Conservation (phyloP, 2,113 vertebrate species). For the Cettia cetti region DNA sequence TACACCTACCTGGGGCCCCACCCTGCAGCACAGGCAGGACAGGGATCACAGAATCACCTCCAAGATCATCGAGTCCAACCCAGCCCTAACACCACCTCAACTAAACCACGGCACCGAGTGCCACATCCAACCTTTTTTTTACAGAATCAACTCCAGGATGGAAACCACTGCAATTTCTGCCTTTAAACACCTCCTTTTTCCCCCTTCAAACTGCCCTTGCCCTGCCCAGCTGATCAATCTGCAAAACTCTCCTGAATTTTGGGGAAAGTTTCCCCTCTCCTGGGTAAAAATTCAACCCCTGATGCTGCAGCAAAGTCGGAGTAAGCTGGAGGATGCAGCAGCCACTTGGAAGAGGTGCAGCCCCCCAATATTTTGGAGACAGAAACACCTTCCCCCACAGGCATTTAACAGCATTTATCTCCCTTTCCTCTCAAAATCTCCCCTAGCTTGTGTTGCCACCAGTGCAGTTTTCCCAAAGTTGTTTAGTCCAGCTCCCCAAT, state of each 20-base stretch:
- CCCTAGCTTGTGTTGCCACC: background rate
- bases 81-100: background rate
- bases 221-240: background rate
- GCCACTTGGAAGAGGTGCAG: background rate
- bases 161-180: background rate
- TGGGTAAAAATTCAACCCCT: background rate
- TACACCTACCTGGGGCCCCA: rapidly evolving
- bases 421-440: background rate
- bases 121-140: background rate
- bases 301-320: background rate
- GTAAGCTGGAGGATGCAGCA: background rate
- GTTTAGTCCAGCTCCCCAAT: background rate
- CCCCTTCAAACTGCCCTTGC: background rate
- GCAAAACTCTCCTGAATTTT: background rate
- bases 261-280: background rate
- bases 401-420: background rate
- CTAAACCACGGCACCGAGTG: background rate
- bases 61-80: background rate
- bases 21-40: background rate
- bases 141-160: background rate
- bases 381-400: background rate
- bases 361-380: background rate
- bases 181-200: background rate
- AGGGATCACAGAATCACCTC: background rate
- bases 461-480: background rate